Evolutionary conservation across 2,888 invertebrate genomes (phyloP).

Genomic region (Papilio gigon): DNA sequence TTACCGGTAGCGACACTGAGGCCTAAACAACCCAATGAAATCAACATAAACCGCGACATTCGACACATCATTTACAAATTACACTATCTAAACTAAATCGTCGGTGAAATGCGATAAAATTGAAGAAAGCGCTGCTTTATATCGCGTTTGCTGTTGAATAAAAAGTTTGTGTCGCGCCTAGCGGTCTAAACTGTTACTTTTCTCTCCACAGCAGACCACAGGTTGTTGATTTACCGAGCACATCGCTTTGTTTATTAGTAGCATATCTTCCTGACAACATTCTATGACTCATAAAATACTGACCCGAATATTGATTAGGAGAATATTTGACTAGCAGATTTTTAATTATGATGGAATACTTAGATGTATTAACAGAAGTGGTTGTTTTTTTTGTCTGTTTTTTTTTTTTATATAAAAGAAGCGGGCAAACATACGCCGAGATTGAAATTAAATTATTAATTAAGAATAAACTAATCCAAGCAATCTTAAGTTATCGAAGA

Average conservation of each 20-base stretch:
- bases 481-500: not conserved
- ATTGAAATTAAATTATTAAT: not conserved
- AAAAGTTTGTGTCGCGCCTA: conserved; percentile 11
- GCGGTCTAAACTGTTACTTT: conserved; percentile 23
- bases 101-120: conserved; percentile 31
- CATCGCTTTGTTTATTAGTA: not conserved
- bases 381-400: no score
- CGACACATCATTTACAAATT: conserved; percentile 1
- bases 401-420: no score
- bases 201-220: not conserved
- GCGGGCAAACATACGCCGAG: no score
- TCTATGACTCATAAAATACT: not conserved
- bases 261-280: not conserved
- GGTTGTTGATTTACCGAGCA: not conserved
- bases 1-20: conserved; percentile 16
- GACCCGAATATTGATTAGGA: no score
- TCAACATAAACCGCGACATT: conserved; percentile 24
- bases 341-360: not conserved
- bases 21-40: conserved; percentile 9
- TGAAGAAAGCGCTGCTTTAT: conserved; percentile 29
- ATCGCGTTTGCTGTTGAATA: conserved; percentile 34
- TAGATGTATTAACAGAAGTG: not conserved
- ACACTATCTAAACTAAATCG: conserved; percentile 17
- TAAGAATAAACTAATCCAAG: not conserved
- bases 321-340: no score